A percentile compares a stretch with the other conserved stretches of the same genome.
These are phyloP conservation scores for Nomada flava DNA, from an alignment of 2,888 invertebrate species.

Conservation along the genomic window DNA sequence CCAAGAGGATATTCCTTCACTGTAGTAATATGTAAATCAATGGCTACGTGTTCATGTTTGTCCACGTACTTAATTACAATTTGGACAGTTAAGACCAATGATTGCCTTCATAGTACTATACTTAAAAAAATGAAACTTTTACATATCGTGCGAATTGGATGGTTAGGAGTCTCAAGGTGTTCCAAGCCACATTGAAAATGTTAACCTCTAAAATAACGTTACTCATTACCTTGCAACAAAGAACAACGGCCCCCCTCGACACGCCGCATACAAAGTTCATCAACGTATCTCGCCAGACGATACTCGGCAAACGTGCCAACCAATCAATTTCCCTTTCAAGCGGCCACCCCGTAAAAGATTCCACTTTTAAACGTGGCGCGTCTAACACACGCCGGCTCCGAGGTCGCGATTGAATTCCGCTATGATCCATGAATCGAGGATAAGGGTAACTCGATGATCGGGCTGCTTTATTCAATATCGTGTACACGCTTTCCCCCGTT, in stretches of 20 bases:
- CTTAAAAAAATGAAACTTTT: no score
- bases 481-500: conserved; percentile 37
- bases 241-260: neutral
- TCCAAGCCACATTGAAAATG: no score
- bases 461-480: conserved; percentile 59
- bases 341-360: conserved; percentile 16
- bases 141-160: no score
- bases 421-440: conserved; percentile 47
- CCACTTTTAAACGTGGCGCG: conserved; percentile 11
- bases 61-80: no score
- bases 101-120: no score
- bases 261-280: neutral
- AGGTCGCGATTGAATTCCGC: conserved; percentile 32
- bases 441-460: conserved; percentile 55
- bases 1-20: no score
- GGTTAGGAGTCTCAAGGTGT: no score
- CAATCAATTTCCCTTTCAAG: conserved; percentile 38
- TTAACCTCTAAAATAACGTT: no score
- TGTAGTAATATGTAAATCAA: no score
- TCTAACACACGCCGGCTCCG: conserved; percentile 4
- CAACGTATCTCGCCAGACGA: neutral
- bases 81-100: no score
- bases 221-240: no score
- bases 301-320: conserved; percentile 8
- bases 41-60: no score